Conservation (phyloP, 2,797 vertebrate species). For the Hemitrygon akajei region DNA sequence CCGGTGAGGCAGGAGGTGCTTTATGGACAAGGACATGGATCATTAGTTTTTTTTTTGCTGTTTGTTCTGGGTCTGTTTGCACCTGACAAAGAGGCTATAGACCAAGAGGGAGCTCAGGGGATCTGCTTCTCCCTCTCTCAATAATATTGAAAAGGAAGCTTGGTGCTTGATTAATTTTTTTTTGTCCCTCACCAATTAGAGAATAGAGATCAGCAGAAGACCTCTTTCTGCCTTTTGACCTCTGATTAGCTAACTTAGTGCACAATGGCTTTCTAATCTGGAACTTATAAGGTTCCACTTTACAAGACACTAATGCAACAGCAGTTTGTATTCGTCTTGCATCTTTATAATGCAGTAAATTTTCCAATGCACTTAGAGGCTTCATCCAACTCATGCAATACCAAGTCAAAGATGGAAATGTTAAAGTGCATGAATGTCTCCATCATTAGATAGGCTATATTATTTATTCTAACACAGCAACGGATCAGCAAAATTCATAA, state of each 20-base stretch:
- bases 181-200: neutral
- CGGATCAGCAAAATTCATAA: neutral
- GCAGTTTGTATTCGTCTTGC: neutral
- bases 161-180: neutral
- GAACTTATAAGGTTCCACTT: neutral
- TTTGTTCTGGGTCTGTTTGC: no score
- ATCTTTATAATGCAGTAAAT: neutral
- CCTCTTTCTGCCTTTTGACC: neutral
- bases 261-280: neutral
- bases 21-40: no score
- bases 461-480: neutral
- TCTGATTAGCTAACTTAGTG: neutral
- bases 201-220: neutral
- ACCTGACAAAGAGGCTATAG: no score
- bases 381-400: neutral
- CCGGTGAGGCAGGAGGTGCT: no score
- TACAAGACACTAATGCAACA: neutral
- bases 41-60: no score
- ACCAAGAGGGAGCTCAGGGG: neutral
- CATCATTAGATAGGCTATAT: neutral
- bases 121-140: neutral
- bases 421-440: neutral
- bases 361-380: neutral
- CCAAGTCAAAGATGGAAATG: slow-evolving; percentile 2
- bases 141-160: neutral